phyloP scores from a whole-genome alignment of 2,797 vertebrate genomes.

The Tapirus indicus region DNA sequence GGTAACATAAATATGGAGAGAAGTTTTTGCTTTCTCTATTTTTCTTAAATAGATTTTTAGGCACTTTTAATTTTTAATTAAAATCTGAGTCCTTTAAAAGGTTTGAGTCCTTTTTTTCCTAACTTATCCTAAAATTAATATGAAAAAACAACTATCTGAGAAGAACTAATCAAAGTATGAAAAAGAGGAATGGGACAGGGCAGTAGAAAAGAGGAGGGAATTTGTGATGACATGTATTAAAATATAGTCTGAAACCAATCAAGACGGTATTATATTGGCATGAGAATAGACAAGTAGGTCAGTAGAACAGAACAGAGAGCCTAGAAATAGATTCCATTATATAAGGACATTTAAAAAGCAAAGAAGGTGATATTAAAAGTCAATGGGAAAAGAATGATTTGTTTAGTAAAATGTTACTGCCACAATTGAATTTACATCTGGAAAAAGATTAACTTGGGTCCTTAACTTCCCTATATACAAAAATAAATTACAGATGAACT shows the following conservation, averaged over 20 bases:
- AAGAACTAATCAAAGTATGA: constrained; percentile 1
- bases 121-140: constrained; percentile 20
- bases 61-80: background rate
- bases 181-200: background rate
- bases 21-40: background rate
- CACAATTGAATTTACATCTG: background rate
- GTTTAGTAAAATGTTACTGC: background rate
- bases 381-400: background rate
- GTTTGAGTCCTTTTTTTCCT: background rate
- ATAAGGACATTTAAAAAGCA: background rate
- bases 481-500: constrained; percentile 34
- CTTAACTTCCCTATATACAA: background rate
- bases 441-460: background rate
- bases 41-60: background rate
- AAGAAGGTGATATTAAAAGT: background rate
- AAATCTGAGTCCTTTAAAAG: background rate
- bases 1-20: background rate
- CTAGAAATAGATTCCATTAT: constrained; percentile 1
- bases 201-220: background rate
- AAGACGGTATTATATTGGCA: background rate
- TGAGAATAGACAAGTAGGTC: constrained; percentile 10
- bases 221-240: background rate
- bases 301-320: background rate
- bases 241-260: background rate
- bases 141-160: background rate